Evolutionary conservation across 2,888 invertebrate genomes (phyloP).

Genomic region (Lasioglossum zephyrum): DNA sequence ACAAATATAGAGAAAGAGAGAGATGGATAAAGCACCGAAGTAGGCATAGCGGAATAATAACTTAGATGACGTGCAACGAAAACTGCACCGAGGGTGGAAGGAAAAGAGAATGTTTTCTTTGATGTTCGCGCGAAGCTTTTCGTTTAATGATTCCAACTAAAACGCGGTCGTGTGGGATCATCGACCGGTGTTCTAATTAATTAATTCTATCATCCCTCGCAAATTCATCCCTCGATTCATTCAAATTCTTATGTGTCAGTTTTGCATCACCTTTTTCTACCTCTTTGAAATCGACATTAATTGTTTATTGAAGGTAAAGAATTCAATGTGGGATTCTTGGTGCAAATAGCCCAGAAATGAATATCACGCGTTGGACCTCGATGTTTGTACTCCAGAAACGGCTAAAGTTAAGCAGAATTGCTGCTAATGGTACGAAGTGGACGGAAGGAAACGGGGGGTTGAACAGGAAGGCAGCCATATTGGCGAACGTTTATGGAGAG

Average conservation of each 20-base stretch:
- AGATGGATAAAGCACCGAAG: constrained; percentile 8
- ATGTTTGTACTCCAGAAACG: not conserved
- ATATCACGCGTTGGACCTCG: not conserved
- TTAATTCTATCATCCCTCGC: not conserved
- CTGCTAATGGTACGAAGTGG: constrained; percentile 12
- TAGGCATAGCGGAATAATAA: constrained; percentile 56
- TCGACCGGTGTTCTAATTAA: not conserved
- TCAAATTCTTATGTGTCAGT: too few species aligned
- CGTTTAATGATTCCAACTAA: not conserved
- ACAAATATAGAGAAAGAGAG: not conserved
- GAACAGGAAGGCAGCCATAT: constrained; percentile 18
- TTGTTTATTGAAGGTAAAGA: not conserved
- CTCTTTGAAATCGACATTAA: too few species aligned
- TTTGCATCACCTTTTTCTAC: too few species aligned
- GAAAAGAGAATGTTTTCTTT: not conserved
- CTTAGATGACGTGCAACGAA: constrained; percentile 48
- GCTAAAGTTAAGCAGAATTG: constrained; percentile 2
- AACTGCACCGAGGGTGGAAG: not conserved
- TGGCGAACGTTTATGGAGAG: constrained; percentile 28
- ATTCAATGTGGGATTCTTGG: not conserved
- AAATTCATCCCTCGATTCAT: too few species aligned
- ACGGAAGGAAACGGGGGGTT: not conserved
- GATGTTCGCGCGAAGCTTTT: not conserved
- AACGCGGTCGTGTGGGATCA: not conserved
- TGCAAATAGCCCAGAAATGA: not conserved